Conservation (phyloP, 1,140 invertebrate genomes). For the Orchestia grillus region DNA sequence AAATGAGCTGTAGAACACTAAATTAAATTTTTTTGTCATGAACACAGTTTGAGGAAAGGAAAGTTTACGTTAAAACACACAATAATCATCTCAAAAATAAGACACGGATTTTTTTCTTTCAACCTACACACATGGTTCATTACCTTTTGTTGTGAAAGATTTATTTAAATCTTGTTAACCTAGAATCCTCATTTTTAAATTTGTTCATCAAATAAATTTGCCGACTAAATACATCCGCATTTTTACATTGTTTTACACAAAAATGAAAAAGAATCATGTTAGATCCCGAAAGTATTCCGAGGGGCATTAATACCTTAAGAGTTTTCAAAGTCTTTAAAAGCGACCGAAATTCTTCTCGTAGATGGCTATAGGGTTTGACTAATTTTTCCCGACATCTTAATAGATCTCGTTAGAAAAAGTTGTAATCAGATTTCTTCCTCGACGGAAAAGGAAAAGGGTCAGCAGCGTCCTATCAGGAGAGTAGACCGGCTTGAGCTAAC, state of each 20-base stretch:
- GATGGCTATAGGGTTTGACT: neutral
- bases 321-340: neutral
- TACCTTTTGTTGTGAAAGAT: neutral
- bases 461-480: neutral
- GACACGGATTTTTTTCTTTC: neutral
- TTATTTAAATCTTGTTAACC: neutral
- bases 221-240: neutral
- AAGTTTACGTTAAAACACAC: neutral
- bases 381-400: conserved; percentile 13
- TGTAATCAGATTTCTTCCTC: conserved; percentile 27
- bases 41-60: neutral
- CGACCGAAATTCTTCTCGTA: neutral
- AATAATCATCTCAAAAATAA: neutral
- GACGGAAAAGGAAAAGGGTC: neutral
- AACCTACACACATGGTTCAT: neutral
- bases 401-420: conserved; percentile 46
- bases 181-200: neutral
- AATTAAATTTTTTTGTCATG: neutral
- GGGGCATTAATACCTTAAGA: neutral
- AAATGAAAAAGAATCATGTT: neutral
- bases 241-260: neutral
- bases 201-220: neutral
- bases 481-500: neutral
- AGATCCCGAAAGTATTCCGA: neutral
- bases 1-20: neutral